Conservation (phyloP, 92 coral and sea anemone species). For the Chrysogorgia sp. region DNA sequence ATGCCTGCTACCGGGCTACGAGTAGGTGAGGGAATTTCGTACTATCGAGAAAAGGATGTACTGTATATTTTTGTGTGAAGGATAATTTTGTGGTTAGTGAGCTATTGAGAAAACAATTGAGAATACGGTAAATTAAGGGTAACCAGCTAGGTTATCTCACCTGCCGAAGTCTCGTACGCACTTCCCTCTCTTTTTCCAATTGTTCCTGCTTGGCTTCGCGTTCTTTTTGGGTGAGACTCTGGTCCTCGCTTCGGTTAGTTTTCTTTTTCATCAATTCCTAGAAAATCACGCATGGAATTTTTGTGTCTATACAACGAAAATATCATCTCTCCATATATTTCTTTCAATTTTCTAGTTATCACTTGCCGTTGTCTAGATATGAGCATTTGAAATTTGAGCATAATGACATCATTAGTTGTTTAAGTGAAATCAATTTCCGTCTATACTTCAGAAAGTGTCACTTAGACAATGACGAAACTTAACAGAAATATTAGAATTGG, state of each 20-base stretch:
- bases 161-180: conserved; percentile 75
- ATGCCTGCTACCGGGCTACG: no score
- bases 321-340: no score
- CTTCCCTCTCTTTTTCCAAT: conserved; percentile 78
- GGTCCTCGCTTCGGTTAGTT: conserved; percentile 66
- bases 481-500: no score
- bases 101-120: not conserved
- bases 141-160: conserved; percentile 22
- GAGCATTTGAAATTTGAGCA: no score
- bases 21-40: no score
- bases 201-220: conserved; percentile 79
- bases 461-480: no score
- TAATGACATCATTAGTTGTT: no score
- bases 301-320: not conserved
- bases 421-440: no score
- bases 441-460: no score
- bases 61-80: not conserved
- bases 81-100: not conserved
- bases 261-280: conserved; percentile 84
- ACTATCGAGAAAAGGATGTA: not conserved
- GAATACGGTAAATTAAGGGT: no score
- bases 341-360: no score
- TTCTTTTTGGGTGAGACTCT: conserved; percentile 82
- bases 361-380: no score
- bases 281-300: not conserved